phyloP scores from a whole-genome alignment of 2,113 vertebrate species.

The Alaudala cheleensis region DNA sequence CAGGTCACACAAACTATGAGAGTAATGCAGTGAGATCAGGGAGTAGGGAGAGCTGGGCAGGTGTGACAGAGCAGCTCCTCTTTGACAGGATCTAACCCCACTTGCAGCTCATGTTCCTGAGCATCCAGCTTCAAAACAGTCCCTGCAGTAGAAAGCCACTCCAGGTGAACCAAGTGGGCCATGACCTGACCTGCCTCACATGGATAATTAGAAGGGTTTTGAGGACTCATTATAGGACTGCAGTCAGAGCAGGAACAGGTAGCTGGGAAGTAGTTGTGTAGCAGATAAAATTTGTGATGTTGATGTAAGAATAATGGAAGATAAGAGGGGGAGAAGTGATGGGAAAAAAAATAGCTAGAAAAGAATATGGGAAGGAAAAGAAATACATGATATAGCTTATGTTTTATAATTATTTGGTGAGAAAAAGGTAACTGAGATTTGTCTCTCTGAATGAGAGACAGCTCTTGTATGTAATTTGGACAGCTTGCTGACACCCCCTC shows the following conservation, averaged over 20 bases:
- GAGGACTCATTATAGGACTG: not conserved
- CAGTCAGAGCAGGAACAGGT: not conserved
- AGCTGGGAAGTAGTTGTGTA: not conserved
- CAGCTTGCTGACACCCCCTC: not conserved
- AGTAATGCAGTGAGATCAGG: not conserved
- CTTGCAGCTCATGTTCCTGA: not conserved
- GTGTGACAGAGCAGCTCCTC: not conserved
- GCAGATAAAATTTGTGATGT: not conserved
- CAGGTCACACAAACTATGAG: not conserved
- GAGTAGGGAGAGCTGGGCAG: not conserved
- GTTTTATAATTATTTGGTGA: not conserved
- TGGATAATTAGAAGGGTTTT: not conserved
- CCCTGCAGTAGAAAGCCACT: not conserved
- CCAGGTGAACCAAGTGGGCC: not conserved
- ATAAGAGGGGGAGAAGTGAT: not conserved
- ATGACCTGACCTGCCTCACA: fast-evolving
- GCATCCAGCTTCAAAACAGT: not conserved
- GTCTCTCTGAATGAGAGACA: not conserved
- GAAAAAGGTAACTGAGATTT: not conserved
- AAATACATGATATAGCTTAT: not conserved
- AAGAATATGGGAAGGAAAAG: not conserved
- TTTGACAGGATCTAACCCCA: not conserved
- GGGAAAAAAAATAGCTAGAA: not conserved
- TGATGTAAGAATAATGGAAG: not conserved
- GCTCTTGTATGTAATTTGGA: not conserved